Evolutionary conservation across 2,797 vertebrate species (phyloP).

Genomic region (Pteropus rufus): DNA sequence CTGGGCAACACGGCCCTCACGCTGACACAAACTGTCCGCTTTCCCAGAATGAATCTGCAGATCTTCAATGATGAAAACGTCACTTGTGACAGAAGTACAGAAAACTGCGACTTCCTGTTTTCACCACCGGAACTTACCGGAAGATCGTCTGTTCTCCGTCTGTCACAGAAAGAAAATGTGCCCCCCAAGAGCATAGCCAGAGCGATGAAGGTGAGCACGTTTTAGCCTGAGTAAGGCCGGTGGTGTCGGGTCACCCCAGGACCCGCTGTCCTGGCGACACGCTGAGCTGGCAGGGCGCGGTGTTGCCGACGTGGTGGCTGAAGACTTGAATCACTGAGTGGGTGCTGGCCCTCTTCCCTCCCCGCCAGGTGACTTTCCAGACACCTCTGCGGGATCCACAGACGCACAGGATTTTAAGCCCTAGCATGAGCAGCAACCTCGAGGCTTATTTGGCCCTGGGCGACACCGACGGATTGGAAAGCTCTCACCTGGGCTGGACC

Average conservation of each 20-base stretch:
- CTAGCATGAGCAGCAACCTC: slow-evolving; percentile 79
- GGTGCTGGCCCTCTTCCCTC: neutral
- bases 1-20: neutral
- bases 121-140: slow-evolving; percentile 85
- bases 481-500: slow-evolving; percentile 53
- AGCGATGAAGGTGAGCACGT: slow-evolving; percentile 85
- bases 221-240: neutral
- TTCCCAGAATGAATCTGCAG: slow-evolving; percentile 91
- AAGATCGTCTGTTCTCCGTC: slow-evolving; percentile 89
- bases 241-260: rapidly evolving
- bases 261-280: neutral
- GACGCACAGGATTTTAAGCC: slow-evolving; percentile 90
- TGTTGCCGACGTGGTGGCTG: rapidly evolving
- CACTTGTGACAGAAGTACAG: slow-evolving; percentile 73
- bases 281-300: rapidly evolving
- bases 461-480: slow-evolving; percentile 69
- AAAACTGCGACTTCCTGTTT: slow-evolving; percentile 85
- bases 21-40: slow-evolving; percentile 42
- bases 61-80: slow-evolving; percentile 87
- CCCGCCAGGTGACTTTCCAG: slow-evolving; percentile 94
- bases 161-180: slow-evolving; percentile 93
- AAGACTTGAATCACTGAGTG: neutral
- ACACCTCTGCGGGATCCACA: slow-evolving; percentile 93
- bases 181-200: slow-evolving; percentile 85
- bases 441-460: slow-evolving; percentile 73